These are phyloP conservation scores for Tricholaema leucomelas DNA, from an alignment of 2,113 vertebrate species.

Conservation along the genomic window DNA sequence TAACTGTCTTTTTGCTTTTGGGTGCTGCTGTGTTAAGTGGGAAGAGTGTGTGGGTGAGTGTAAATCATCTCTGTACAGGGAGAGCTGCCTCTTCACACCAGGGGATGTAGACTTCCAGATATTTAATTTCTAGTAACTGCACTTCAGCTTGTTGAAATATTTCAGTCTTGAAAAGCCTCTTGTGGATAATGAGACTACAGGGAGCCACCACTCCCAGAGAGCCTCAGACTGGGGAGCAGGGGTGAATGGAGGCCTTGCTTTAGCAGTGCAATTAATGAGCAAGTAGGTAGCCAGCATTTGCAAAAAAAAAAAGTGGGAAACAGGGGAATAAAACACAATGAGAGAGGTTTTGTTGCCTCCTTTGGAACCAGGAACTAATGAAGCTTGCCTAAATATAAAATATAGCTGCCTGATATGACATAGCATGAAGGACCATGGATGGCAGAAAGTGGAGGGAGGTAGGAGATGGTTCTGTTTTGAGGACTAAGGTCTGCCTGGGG, in stretches of 20 bases:
- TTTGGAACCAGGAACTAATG: neutral
- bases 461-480: neutral
- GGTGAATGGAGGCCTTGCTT: neutral
- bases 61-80: neutral
- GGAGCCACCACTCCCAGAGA: neutral
- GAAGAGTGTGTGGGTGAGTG: neutral
- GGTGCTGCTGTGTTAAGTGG: neutral
- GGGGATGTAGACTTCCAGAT: conserved; percentile 3
- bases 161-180: conserved; percentile 23
- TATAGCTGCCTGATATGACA: neutral
- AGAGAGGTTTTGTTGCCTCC: neutral
- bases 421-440: fast-evolving
- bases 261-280: neutral
- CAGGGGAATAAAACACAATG: neutral
- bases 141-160: neutral
- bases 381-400: neutral
- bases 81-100: neutral
- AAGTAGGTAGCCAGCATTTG: neutral
- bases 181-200: neutral
- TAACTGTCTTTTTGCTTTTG: neutral
- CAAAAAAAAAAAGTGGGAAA: neutral
- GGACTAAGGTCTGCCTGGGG: neutral
- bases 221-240: neutral
- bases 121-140: conserved; percentile 40
- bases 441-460: neutral